These are phyloP conservation scores for Macrophya annulata DNA, from an alignment of 2,888 invertebrate genomes.

Conservation along the genomic window DNA sequence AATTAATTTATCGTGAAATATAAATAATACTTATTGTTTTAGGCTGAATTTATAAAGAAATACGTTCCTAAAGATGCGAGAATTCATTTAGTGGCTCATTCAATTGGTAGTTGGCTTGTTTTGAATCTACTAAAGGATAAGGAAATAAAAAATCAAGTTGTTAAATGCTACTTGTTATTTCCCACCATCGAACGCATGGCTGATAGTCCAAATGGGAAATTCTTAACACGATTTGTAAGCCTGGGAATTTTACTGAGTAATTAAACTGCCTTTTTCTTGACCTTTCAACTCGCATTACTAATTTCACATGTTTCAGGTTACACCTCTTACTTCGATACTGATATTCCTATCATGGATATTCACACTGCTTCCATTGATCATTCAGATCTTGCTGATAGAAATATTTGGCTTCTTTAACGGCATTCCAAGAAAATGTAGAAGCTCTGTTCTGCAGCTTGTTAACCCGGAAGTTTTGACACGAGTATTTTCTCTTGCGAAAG, in stretches of 20 bases:
- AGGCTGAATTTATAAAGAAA: conserved; percentile 86
- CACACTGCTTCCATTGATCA: conserved; percentile 81
- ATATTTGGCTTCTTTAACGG: conserved; percentile 82
- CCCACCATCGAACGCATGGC: conserved; percentile 94
- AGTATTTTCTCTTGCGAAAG: conserved; percentile 86
- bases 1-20: conserved; percentile 77
- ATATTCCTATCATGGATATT: conserved; percentile 81
- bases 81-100: conserved; percentile 93
- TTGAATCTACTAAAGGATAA: conserved; percentile 86
- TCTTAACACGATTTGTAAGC: conserved; percentile 84
- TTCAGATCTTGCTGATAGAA: conserved; percentile 81
- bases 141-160: conserved; percentile 81
- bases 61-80: conserved; percentile 87
- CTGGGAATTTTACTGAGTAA: not conserved
- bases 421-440: conserved; percentile 80
- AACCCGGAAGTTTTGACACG: conserved; percentile 84
- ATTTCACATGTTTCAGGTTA: conserved; percentile 73
- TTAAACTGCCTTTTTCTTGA: not conserved
- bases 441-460: conserved; percentile 82
- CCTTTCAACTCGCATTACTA: not conserved
- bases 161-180: conserved; percentile 89
- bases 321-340: conserved; percentile 80
- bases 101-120: conserved; percentile 93
- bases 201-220: conserved; percentile 87
- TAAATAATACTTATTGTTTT: conserved; percentile 66